Conservation (phyloP, 2,113 vertebrate species). For the Protobothrops mucrosquamatus region DNA sequence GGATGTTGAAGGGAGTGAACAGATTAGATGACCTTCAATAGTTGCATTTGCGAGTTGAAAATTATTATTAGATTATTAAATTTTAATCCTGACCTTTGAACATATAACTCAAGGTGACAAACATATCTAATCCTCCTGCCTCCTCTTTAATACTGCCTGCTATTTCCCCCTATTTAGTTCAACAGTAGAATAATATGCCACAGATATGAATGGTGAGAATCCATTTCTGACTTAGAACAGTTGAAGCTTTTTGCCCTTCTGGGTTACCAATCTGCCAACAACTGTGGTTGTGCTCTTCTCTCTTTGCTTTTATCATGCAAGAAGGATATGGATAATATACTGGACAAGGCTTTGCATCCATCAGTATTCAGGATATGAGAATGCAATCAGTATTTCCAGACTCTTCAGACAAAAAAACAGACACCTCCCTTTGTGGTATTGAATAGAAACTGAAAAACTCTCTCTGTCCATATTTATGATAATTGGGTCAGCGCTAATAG, state of each 20-base stretch:
- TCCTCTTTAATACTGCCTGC: neutral
- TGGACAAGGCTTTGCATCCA: too few species aligned
- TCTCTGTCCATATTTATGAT: constrained; percentile 11
- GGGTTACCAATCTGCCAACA: neutral
- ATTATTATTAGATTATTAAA: neutral
- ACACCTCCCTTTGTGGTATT: neutral
- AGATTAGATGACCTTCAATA: neutral
- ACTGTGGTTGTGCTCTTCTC: neutral
- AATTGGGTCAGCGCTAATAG: constrained; percentile 18
- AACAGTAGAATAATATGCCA: neutral
- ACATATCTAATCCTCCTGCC: neutral
- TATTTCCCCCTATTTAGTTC: neutral
- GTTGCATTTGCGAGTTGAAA: neutral
- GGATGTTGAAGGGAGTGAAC: neutral
- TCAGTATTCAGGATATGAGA: neutral
- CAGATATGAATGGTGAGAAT: neutral
- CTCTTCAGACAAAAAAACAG: neutral
- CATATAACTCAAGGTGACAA: neutral
- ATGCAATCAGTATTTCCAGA: neutral
- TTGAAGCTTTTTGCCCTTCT: neutral
- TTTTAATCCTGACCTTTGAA: neutral
- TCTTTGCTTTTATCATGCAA: neutral
- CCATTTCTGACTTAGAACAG: neutral
- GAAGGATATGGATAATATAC: neutral
- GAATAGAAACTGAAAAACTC: constrained; percentile 37